A percentile compares a stretch with the other conserved stretches of the same genome.
These are phyloP conservation scores for Hylyphantes graminicola DNA, from an alignment of 1,140 invertebrate species.

Conservation along the genomic window DNA sequence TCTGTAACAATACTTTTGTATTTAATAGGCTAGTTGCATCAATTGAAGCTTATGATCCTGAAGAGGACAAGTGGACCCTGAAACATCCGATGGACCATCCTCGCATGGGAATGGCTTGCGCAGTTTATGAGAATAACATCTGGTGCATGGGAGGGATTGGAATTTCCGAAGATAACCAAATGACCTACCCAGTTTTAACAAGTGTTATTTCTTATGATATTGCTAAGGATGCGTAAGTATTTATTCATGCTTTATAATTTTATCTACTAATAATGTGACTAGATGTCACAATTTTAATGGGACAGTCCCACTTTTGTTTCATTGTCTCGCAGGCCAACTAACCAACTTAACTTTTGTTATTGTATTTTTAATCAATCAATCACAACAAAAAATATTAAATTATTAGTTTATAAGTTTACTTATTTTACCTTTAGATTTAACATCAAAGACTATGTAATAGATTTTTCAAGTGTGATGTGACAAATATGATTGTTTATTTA, in stretches of 20 bases:
- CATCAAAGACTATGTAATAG: too few species aligned
- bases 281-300: neutral
- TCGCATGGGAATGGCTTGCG: conserved; percentile 51
- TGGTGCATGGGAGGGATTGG: conserved; percentile 53
- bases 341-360: too few species aligned
- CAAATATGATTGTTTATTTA: too few species aligned
- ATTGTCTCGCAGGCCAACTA: too few species aligned
- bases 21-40: conserved; percentile 48
- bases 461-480: too few species aligned
- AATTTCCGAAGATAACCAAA: conserved; percentile 2
- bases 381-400: too few species aligned
- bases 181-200: conserved; percentile 22
- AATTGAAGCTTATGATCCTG: conserved; percentile 41
- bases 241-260: neutral
- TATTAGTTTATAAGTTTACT: too few species aligned
- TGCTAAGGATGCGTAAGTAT: conserved; percentile 10
- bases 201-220: conserved; percentile 47
- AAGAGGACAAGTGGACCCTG: conserved; percentile 44
- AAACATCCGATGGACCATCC: conserved; percentile 15
- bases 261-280: neutral
- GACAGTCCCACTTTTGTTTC: too few species aligned
- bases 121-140: conserved; percentile 11
- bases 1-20: too few species aligned
- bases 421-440: too few species aligned
- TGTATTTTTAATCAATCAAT: too few species aligned